Percentiles rank a stretch among this genome's conserved stretches.
Conservation (phyloP, 2,113 vertebrate genomes). For the Picathartes gymnocephalus region DNA sequence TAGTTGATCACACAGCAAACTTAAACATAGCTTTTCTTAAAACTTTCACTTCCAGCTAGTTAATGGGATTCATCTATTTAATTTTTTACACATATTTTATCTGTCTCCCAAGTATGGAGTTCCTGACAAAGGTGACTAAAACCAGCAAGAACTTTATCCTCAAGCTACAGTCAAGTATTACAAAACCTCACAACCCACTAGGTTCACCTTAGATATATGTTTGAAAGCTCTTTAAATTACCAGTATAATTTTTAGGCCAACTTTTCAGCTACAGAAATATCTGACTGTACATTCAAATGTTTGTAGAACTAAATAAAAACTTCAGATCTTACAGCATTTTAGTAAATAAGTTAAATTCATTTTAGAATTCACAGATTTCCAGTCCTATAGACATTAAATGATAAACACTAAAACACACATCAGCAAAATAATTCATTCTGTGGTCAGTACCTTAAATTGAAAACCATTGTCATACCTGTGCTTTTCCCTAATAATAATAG, state of each 20-base stretch:
- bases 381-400: neutral
- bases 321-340: neutral
- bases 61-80: neutral
- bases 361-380: neutral
- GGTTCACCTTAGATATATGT: neutral
- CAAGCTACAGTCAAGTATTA: neutral
- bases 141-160: neutral
- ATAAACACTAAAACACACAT: neutral
- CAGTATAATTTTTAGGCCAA: neutral
- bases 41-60: neutral
- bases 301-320: neutral
- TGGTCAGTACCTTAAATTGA: neutral
- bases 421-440: neutral
- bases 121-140: neutral
- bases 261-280: neutral
- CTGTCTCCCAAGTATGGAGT: neutral
- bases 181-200: neutral
- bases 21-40: neutral
- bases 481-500: neutral
- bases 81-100: neutral
- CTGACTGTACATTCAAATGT: neutral
- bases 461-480: neutral
- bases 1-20: neutral
- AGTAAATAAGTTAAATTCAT: neutral
- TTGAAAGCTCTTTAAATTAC: neutral